Evolutionary conservation across 1,140 invertebrate genomes (phyloP).

Genomic region (Drosophila ercepeae): DNA sequence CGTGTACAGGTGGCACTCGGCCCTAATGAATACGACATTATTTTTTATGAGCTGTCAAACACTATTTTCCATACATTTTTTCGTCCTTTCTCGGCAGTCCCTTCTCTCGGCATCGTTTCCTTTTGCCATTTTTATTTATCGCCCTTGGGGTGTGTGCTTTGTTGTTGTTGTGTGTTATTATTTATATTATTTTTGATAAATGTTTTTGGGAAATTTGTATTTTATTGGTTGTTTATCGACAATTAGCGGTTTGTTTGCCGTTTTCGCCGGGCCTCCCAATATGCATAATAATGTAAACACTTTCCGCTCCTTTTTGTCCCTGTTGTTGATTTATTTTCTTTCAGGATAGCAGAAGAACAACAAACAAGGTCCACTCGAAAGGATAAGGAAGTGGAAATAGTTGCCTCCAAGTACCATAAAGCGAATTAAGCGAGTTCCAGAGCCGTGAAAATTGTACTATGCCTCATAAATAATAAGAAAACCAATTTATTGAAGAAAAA

Average conservation of each 20-base stretch:
- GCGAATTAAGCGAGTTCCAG: too few relatives aligned
- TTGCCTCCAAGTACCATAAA: too few relatives aligned
- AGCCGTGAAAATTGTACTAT: constrained; percentile 46
- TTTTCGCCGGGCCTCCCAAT: constrained; percentile 69
- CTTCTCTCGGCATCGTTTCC: constrained; percentile 53
- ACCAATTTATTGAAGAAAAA: constrained; percentile 63
- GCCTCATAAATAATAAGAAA: constrained; percentile 68
- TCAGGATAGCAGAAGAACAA: constrained; percentile 36
- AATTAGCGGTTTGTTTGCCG: constrained; percentile 79
- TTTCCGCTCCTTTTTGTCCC: constrained; percentile 11
- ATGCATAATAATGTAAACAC: constrained; percentile 60
- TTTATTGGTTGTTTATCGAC: constrained; percentile 82
- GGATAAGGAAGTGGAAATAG: constrained; percentile 13
- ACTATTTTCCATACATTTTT: constrained; percentile 78
- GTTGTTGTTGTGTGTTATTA: constrained; percentile 66
- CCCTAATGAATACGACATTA: constrained; percentile 81
- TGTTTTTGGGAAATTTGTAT: constrained; percentile 81
- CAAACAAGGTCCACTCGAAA: neutral
- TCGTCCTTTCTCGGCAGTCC: constrained; percentile 9
- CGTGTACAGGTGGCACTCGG: constrained; percentile 37
- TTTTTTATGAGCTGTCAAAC: constrained; percentile 83
- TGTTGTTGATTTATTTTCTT: constrained; percentile 70
- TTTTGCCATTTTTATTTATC: constrained; percentile 76
- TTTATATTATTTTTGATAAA: constrained; percentile 83
- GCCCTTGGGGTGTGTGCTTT: constrained; percentile 32